These are phyloP conservation scores for Yponomeuta cagnagella DNA, from an alignment of 2,888 invertebrate genomes.

Conservation along the genomic window DNA sequence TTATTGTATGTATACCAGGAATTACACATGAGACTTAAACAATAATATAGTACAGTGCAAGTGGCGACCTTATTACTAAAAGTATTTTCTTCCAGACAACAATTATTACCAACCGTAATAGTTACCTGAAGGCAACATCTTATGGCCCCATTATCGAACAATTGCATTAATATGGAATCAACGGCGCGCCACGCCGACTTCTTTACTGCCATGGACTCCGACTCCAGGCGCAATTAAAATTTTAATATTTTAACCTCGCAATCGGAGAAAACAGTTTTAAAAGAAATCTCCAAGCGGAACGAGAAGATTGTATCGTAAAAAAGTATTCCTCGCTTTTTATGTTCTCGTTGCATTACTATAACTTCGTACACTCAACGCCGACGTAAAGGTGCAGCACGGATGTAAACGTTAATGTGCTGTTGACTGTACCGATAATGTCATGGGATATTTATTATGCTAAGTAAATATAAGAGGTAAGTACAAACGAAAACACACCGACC, in stretches of 20 bases:
- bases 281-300: constrained; percentile 8
- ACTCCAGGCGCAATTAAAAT: constrained; percentile 57
- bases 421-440: no score
- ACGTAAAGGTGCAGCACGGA: no score
- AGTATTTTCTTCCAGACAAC: no score
- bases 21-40: no score
- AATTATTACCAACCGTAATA: no score
- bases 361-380: neutral
- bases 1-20: no score
- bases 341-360: constrained; percentile 3
- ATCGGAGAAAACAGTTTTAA: constrained; percentile 32
- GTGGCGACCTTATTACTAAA: no score
- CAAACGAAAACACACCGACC: no score
- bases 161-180: constrained; percentile 75
- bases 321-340: constrained; percentile 7
- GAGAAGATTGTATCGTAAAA: constrained; percentile 14
- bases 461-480: no score
- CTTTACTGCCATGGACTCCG: constrained; percentile 50
- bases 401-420: neutral
- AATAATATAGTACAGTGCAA: no score
- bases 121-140: constrained; percentile 52
- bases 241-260: constrained; percentile 62
- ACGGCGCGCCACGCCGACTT: constrained; percentile 53
- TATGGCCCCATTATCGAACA: constrained; percentile 71
- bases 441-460: no score